Evolutionary conservation across 2,113 vertebrate genomes (phyloP), one percentile per base, ranked within the genome.

Genomic region (Nothoprocta perdicaria): DNA sequence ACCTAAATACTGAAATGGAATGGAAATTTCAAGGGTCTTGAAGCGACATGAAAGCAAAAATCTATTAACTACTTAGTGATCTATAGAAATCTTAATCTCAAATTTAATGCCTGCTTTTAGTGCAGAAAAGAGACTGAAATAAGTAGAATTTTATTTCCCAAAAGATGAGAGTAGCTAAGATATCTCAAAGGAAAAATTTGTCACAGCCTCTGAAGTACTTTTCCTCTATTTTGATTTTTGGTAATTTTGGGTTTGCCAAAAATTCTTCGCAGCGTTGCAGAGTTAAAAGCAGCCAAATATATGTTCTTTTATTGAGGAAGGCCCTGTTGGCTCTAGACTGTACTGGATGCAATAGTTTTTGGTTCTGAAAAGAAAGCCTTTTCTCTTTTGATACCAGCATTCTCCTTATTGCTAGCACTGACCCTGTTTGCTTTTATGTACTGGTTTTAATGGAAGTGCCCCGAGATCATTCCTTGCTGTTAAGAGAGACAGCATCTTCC

Each of bases 71-170:
- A 43, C 38, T 78, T 50, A 78, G 57, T 78, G n/a, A 5, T 65
- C 81, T 66, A 52, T 33, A 79, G 74, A 76, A 79, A 61, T 75
- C 21, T 76, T 57, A 48, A 93, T 93, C 43, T 89, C 53, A 81
- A 86, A 68, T 61, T 12, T 86, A 73, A 45, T 79, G 48, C 16
- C 92, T 14, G 69, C 76, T 81, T 86, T 88, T 50, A 38, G 27
- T 16, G n/a, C 5, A 2, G 1, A 9, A 31, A 74, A n/a, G 21
- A 55, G 5, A 38, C 48, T 68, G 38, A 88, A 84, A 60, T 86
- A 80, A 75, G 14, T 60, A 27, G 18, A 22, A 4, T 80, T 22
- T 74, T 90, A 27, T 78, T 93, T 94, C 15, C 4, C 63, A 61
- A 3, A 68, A 52, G 14, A 46, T 72, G 22, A 81, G 19, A 90